Conservation (phyloP, 2,888 invertebrate species). For the Papilio gigon region DNA sequence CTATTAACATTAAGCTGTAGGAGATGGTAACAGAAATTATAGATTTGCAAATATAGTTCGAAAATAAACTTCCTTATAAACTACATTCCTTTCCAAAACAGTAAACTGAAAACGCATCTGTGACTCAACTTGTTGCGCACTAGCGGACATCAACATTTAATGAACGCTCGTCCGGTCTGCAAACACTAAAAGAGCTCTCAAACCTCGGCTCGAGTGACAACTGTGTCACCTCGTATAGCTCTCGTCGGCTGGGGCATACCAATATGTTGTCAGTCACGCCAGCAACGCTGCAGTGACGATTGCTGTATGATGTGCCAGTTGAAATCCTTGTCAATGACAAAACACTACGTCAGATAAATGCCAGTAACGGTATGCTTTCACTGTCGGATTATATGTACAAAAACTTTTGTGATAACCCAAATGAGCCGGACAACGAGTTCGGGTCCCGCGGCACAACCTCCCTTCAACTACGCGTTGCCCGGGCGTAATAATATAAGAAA, state of each 20-base stretch:
- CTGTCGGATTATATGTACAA: too few relatives aligned
- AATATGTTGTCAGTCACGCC: constrained; percentile 27
- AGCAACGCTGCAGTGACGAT: constrained; percentile 13
- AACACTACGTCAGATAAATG: background rate
- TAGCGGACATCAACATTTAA: background rate
- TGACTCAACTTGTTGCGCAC: background rate
- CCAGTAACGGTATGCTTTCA: too few relatives aligned
- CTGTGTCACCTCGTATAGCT: background rate
- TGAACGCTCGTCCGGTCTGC: background rate
- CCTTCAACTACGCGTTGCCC: too few relatives aligned
- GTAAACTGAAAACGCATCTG: background rate
- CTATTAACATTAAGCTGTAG: too few relatives aligned
- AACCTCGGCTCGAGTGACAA: background rate
- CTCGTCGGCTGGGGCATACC: constrained; percentile 30
- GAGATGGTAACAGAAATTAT: too few relatives aligned
- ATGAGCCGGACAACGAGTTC: too few relatives aligned
- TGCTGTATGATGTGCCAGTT: constrained; percentile 12
- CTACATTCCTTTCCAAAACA: background rate
- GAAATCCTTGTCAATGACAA: constrained; percentile 5
- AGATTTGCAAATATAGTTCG: too few relatives aligned
- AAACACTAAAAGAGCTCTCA: background rate
- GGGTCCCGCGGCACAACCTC: too few relatives aligned
- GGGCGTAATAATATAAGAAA: too few relatives aligned
- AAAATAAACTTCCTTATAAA: too few relatives aligned
- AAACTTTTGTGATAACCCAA: too few relatives aligned